Evolutionary conservation across 92 coral and sea anemone genomes (phyloP), one percentile per base, ranked within the genome.

Genomic region (Scolanthus callimorphus): DNA sequence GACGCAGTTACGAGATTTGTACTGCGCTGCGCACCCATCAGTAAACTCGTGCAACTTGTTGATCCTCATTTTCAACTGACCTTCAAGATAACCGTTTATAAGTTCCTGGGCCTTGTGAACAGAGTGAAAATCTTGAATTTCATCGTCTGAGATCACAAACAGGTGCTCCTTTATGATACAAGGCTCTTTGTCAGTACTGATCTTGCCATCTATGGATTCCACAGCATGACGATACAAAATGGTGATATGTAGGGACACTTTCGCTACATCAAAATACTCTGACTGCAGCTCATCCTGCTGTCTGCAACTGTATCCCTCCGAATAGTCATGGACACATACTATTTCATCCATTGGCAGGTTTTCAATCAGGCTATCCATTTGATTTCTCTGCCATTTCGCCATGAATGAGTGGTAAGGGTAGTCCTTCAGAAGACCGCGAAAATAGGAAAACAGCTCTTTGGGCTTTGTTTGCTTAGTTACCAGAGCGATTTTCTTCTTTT

Each of bases 241-340:
- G 26, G 88, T 60, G 13, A 74, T 37, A 43, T 74, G 78, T n/a
- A 69, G 68, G 25, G 73, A 71, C 3, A 70, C 79, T 43, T 63
- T 78, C 1, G 58, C 58, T 1, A 56, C 76, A 62, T 74, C 74
- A 49, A 81, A 68, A 17, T 67, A 81, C 48, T n/a, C n/a, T n/a
- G n/a, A n/a, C n/a, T 79, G 85, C 25, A 78, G 51, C 70, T 72
- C 85, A 49, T 79, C 85, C 49, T 79, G 80, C 10, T 71, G 63
- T 21, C 60, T 27, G 67, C 74, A 79, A 49, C 46, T 57, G 63
- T 71, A 71, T 13, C 74, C n/a, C 79, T 46, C 52, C 23, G 52
- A 46, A 21, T 46, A 46, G 23, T 46, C 52, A 68, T 77, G 71
- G 4, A 67, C 60, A 52, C 86, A 59, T 0, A 59, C 21, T 8